Base-by-base conservation (phyloP, 2,113 vertebrate species). In the Paramisgurnus dabryanus region DNA sequence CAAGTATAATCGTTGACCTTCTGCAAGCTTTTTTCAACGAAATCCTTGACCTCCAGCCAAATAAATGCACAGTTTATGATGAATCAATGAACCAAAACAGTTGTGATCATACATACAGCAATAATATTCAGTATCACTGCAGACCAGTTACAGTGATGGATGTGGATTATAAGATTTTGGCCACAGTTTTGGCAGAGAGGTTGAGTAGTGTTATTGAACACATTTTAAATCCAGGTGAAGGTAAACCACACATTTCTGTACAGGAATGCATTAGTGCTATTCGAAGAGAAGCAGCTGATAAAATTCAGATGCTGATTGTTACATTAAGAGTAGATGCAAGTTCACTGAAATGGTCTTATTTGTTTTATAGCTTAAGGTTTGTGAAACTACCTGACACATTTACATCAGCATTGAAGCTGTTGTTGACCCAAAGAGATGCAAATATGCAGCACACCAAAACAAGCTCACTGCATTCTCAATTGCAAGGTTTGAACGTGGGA, bases 141-240 rank as follows among this genome's bases (percentile, higher is more conserved):
- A 69, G 55, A 40, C 50, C 39, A 9, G 8, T 77, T 17, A 49
- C 63, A 2, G 17, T 55, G 45, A 22, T 81, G 18, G 78, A 83
- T 67, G 6, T 53, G 17, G 84, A 85, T 66, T 81, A 85, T 70
- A 67, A 58, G 11, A 85, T 85, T 55, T n/a, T 82, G 15, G 58
- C 84, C 22, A 61, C 47, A 4, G 68, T 80, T 64, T 63, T 85
- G 41, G 80, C 80, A 8, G 50, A 72, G 17, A 76, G 84, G 49
- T 43, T 85, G 43, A 69, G 64, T 10, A 66, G 61, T 5, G 39
- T 85, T n/a, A 58, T 81, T 18, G 70, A 50, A 13, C 49, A 83
- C 8, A 7, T 78, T 22, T 49, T 80, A 17, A 83, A 75, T 34
- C 74, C 68, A 73, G 65, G 64, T 49, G 27, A 78, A 74, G 72